phyloP scores from a whole-genome alignment of 1,140 invertebrate species.

The Pseudomyrmex pallidus region DNA sequence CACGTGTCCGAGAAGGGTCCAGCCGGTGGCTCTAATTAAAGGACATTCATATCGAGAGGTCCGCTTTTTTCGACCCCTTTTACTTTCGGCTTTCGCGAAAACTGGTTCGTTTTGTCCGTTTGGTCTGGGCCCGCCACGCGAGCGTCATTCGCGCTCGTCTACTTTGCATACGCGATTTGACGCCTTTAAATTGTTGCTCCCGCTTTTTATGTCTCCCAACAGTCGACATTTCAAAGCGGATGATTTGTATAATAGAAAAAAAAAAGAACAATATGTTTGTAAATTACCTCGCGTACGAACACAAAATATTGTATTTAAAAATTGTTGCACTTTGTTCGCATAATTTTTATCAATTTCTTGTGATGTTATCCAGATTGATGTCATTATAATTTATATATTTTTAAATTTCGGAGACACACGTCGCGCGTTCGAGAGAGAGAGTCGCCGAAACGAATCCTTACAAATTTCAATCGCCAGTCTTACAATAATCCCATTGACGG shows the following conservation, averaged over 20 bases:
- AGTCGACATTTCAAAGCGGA: not conserved
- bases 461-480: constrained; percentile 17
- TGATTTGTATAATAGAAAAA: not conserved
- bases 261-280: not conserved
- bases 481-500: constrained; percentile 42
- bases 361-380: no score
- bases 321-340: no score
- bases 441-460: not conserved
- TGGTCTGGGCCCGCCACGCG: constrained; percentile 1
- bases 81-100: constrained; percentile 54
- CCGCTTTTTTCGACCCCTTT: constrained; percentile 57
- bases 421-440: no score
- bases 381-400: no score
- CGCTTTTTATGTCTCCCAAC: not conserved
- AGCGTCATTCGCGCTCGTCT: constrained; percentile 23
- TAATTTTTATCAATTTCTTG: no score
- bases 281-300: no score
- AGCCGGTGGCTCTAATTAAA: constrained; percentile 69
- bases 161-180: not conserved
- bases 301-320: no score
- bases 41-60: constrained; percentile 69
- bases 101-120: constrained; percentile 68
- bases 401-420: no score
- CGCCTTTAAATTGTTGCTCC: not conserved
- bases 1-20: constrained; percentile 48